Base-by-base conservation (phyloP, 2,797 vertebrate species). In the Coregonus suidteri region DNA sequence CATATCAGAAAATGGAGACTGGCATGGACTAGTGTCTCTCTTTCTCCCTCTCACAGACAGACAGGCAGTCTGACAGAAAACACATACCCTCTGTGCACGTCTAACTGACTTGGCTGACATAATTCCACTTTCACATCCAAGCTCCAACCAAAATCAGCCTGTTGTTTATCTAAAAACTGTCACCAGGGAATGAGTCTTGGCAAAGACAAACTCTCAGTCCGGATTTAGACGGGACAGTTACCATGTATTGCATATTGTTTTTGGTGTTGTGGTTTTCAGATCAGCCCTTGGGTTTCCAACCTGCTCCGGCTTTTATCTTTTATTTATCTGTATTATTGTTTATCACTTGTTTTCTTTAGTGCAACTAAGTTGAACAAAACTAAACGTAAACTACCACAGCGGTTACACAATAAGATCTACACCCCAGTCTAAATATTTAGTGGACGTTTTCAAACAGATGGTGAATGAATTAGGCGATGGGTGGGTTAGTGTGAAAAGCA, bases 381-480 rank as follows among this genome's bases (percentile, higher is more conserved):
- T 47, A 47, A 25, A 25, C 25, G 25, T 25, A 25, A 41, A 41
- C 1, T 41, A 41, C 7, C 41, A 41, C 7, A 41, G 41, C 5
- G 18, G 35, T 79, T 81, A 70, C 30, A 68, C 37, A 82, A 80
- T 9, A 11, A 71, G 18, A 67, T 62, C 75, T 74, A 31, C 11
- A 47, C 9, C 30, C 30, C 31, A 14, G 34, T 59, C 37, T 66
- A 37, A 76, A 77, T 71, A 81, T 85, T 81, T 75, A 78, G 71
- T 72, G 71, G n/a, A 62, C 25, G 73, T 77, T 76, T 81, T 81
- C 51, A 76, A 77, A 70, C n/a, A 53, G 62, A 72, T 16, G 1
- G 30, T 56, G 56, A 30, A 72, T 13, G 20, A 20, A 41, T 37
- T 18, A 51, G 68, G 18, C 6, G 7, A 18, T 20, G 35, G 35